These are phyloP conservation scores for Pheosia tremula DNA, from an alignment of 2,888 invertebrate species.

Conservation along the genomic window DNA sequence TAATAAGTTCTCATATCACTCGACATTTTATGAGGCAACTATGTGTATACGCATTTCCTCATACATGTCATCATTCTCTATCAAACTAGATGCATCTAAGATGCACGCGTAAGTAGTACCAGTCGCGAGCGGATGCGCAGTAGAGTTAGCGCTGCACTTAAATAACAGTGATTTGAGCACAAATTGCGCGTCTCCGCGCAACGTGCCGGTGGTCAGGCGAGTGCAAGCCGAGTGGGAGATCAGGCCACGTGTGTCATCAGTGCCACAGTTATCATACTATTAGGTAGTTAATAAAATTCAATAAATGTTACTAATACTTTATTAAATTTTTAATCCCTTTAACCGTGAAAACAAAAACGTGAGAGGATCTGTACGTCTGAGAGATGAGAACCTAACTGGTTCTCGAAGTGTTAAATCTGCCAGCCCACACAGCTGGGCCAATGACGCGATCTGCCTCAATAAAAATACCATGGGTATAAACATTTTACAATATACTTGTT, in stretches of 20 bases:
- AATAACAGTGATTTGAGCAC: background rate
- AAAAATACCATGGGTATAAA: too few relatives aligned
- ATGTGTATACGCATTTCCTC: background rate
- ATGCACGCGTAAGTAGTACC: background rate
- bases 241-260: background rate
- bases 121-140: background rate
- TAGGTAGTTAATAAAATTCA: too few relatives aligned
- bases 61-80: background rate
- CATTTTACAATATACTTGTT: too few relatives aligned
- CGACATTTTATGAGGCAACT: background rate
- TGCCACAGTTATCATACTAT: background rate
- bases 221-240: background rate
- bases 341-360: too few relatives aligned
- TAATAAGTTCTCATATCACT: background rate
- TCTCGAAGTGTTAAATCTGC: too few relatives aligned
- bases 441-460: too few relatives aligned
- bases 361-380: too few relatives aligned
- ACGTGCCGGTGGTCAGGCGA: slow-evolving; percentile 1
- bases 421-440: too few relatives aligned
- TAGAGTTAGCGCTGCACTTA: background rate
- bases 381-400: too few relatives aligned
- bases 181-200: background rate
- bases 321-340: too few relatives aligned
- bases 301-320: too few relatives aligned
- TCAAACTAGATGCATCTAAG: background rate